These are phyloP conservation scores for Notothenia rossii DNA, from an alignment of 2,113 vertebrate genomes.

Conservation along the genomic window DNA sequence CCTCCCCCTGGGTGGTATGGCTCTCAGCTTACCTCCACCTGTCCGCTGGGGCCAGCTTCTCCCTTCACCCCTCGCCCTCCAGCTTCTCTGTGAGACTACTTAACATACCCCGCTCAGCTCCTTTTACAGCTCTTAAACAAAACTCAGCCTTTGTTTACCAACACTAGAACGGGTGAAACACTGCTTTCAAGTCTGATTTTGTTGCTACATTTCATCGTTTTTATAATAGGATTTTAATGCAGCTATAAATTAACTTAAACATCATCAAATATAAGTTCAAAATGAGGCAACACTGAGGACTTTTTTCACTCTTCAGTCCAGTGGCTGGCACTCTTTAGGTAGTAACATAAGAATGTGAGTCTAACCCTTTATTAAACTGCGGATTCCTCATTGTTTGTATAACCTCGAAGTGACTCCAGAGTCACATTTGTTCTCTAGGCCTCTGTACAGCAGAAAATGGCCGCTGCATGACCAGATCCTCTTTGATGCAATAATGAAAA, in stretches of 20 bases:
- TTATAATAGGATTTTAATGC: not conserved
- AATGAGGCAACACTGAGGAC: conserved; percentile 16
- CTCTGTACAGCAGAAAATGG: conserved; percentile 77
- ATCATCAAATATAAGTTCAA: conserved; percentile 33
- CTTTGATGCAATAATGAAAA: conserved; percentile 86
- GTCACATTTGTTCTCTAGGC: conserved; percentile 80
- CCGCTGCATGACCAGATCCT: conserved; percentile 77
- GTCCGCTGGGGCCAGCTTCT: conserved; percentile 73
- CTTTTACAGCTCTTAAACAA: conserved; percentile 76
- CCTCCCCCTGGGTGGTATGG: conserved; percentile 83
- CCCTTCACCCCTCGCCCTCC: conserved; percentile 76
- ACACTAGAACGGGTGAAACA: conserved; percentile 24
- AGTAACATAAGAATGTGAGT: conserved; percentile 82
- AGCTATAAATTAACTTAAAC: conserved; percentile 12
- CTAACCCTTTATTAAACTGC: conserved; percentile 82
- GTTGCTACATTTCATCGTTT: not conserved
- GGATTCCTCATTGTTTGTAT: conserved; percentile 79
- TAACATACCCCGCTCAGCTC: conserved; percentile 77
- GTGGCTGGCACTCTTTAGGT: conserved; percentile 73
- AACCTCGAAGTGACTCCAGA: conserved; percentile 80
- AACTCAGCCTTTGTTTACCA: conserved; percentile 65
- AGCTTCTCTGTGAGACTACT: conserved; percentile 69
- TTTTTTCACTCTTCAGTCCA: conserved; percentile 59
- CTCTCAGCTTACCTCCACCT: conserved; percentile 86
- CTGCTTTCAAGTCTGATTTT: conserved; percentile 16